Evolutionary conservation across 2,797 vertebrate genomes (phyloP), one percentile per base, ranked within the genome.

Genomic region (Pangasius mekongensis): DNA sequence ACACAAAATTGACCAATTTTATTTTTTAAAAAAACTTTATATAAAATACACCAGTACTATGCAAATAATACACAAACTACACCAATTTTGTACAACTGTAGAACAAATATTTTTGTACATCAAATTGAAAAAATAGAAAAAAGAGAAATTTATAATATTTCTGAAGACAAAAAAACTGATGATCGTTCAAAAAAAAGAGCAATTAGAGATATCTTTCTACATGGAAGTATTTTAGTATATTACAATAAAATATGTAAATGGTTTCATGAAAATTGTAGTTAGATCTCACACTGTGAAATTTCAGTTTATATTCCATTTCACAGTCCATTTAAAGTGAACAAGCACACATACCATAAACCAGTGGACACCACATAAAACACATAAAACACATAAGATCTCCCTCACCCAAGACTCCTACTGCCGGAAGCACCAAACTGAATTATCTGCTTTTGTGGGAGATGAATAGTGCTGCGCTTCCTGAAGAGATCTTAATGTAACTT

Each of bases 401-500:
- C 49, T 87, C 49, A 47, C 43, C 69, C 16, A 22, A 47, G 52
- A 83, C 66, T 87, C 30, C n/a, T 80, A 58, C 86, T 90, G 18
- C 67, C 64, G 85, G 89, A 92, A 90, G 71, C 81, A 66, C 66
- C 47, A 30, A n/a, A 90, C 91, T 90, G 90, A 91, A 91, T 92
- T 90, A 30, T 62, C 90, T 90, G 92, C 92, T 91, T 92, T 91
- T 89, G 88, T 91, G 89, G 91, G 93, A 80, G 94, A 95, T 96
- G 94, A 95, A 95, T 95, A 95, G 94, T 91, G 33, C 36, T 58
- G 74, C 52, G 74, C 89, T 87, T 89, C 92, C 85, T 90, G 89
- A 93, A 91, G 90, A 89, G 93, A 90, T 91, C 91, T 93, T 94
- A 94, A 94, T 95, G 93, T 93, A 94, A 94, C 93, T 94, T 96